Evolutionary conservation across 1,140 invertebrate species (phyloP).

Genomic region (Lepidurus packardi): DNA sequence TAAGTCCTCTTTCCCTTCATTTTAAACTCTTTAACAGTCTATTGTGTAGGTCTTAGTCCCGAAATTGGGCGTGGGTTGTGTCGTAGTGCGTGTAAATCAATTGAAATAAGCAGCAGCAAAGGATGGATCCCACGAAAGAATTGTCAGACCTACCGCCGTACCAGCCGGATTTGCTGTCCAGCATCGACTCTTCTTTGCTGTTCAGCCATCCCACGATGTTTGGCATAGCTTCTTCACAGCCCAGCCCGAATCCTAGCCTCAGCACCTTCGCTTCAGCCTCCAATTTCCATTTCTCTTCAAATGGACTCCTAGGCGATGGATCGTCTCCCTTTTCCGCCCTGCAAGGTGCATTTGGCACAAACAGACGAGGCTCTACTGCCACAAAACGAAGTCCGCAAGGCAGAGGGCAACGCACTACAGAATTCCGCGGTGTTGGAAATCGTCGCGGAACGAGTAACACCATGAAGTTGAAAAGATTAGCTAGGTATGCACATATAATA

Average conservation of each 20-base stretch:
- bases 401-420: not conserved
- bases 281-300: not conserved
- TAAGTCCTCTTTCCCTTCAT: not conserved
- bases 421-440: not conserved
- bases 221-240: slow-evolving; percentile 6
- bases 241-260: not conserved
- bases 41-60: too few relatives aligned
- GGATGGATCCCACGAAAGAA: not conserved
- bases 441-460: not conserved
- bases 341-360: not conserved
- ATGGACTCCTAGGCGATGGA: not conserved
- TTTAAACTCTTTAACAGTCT: not conserved
- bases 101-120: not conserved
- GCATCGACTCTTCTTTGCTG: not conserved
- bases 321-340: not conserved
- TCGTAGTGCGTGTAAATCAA: too few relatives aligned
- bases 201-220: slow-evolving; percentile 6
- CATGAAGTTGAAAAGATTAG: not conserved
- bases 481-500: not conserved
- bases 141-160: not conserved
- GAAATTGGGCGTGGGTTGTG: too few relatives aligned
- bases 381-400: not conserved
- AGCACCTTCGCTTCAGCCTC: not conserved
- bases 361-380: not conserved
- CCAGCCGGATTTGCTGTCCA: not conserved